Evolutionary conservation across 2,888 invertebrate genomes (phyloP), one percentile per base, ranked within the genome.

Genomic region (Morpho deidamia): DNA sequence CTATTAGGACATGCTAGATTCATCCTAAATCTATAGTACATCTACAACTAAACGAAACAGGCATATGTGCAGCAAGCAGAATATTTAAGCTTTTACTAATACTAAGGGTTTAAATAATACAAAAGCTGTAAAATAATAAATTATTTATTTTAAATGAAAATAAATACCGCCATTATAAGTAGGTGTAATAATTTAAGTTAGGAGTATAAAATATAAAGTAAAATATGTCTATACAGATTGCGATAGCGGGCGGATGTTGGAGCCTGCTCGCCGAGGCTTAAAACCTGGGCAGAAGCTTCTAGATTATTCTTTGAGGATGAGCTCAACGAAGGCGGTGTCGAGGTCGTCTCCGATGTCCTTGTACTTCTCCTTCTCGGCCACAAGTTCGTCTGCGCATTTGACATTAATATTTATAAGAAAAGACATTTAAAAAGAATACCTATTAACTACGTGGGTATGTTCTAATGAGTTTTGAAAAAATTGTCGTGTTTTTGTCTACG

Each of bases 271-370:
- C 23, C 45, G 33, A 32, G 35, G 38, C 38, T 8, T 42, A n/a
- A 38, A 11, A 42, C 40, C 11, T 23, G 10, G 49, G 50, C 34
- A 33, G 14, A 37, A 42, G 34, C 8, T 41, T 46, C 38, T 62
- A 56, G 60, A 48, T 84, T 92, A 92, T 89, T 92, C 92, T 86
- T 92, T 92, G 90, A 94, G 93, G 90, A 94, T 94, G 83, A 96
- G 95, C 89, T 96, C 96, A 91, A 98, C 97, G 93, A 99, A 99
- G 82, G 99, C 99, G 84, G 96, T 96, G 92, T 99, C 99, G 93
- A 99, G 93, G 91, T 99, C 99, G 94, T 99, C 99, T 93, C 98
- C 98, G 92, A 99, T 99, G 92, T 96, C 95, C 94, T 99, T 99
- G 97, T 98, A 99, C 90, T 98, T 97, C 92, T 99, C 99, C 94